Base-by-base conservation (phyloP, 2,113 vertebrate genomes). In the Capricornis sumatraensis region DNA sequence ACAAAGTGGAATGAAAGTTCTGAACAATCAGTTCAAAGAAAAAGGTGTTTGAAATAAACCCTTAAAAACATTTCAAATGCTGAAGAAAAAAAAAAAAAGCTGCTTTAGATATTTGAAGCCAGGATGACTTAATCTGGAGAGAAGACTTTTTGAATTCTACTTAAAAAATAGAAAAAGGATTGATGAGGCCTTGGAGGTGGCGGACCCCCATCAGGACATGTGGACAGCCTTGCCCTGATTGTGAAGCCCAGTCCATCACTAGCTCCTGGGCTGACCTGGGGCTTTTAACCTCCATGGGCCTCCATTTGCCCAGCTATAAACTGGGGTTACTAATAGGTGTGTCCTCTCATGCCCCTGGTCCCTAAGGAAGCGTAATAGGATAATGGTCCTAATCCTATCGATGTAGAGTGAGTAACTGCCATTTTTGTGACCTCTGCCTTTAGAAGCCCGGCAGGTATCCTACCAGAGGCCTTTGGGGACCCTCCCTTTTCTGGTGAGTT, bases 1-100 rank as follows among this genome's bases (percentile, higher is more conserved):
- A 95, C 93, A 96, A 98, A 81, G 95, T 91, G 76, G 28, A 50
- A 93, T 91, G 55, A 87, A 90, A 91, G 95, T 97, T 97, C 96
- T 95, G 94, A 87, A 96, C 97, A 14, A 91, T 97, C 89, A 28
- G 95, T 88, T 97, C 85, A 85, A 94, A 96, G 90, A 84, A 96
- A 90, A 83, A 43, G 19, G 91, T 95, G 94, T 97, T 98, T 87
- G 92, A 94, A 98, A 97, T 96, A 95, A 98, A 97, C 93, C 83
- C 97, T 98, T 98, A 98, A 97, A 98, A 97, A 97, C 74, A 97
- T 97, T 97, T 95, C 94, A 98, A 92, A 95, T 93, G 85, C 30
- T 74, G 92, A 71, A 96, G 7, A 4, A 53, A 28, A 89, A 5
- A 55, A 89, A 33, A n/a, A 83, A 83, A 86, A 43, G 71, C 89